phyloP scores from a whole-genome alignment of 2,797 vertebrate species.

The Melanogrammus aeglefinus region DNA sequence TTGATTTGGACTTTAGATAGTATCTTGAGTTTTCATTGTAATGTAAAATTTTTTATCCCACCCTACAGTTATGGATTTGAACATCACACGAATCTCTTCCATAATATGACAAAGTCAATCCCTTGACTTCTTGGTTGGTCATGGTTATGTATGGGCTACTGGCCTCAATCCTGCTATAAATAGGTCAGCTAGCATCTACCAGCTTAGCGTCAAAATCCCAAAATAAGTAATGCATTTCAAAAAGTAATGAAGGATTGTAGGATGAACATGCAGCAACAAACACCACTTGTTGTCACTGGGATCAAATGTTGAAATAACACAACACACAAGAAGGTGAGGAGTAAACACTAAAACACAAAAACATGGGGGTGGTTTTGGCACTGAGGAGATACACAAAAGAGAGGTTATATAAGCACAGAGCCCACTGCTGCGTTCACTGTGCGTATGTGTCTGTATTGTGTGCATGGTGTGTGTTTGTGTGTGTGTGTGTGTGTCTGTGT shows the following conservation, averaged over 20 bases:
- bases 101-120: neutral
- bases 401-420: neutral
- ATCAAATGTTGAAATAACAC: neutral
- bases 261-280: neutral
- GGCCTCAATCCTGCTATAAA: neutral
- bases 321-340: neutral
- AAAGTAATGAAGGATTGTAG: neutral
- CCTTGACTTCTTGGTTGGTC: neutral
- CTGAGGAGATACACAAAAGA: neutral
- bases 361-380: neutral
- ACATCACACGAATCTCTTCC: neutral
- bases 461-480: neutral
- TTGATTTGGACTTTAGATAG: neutral
- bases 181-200: neutral
- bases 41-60: neutral
- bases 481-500: neutral
- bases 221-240: slow-evolving; percentile 3
- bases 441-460: neutral
- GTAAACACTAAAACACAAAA: neutral
- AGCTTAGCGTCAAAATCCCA: neutral
- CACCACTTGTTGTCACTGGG: neutral
- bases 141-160: neutral
- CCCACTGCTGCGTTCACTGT: slow-evolving; percentile 2
- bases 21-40: neutral
- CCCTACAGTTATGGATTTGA: neutral